Conservation (phyloP, 2,888 invertebrate species). For the Diadromus collaris region DNA sequence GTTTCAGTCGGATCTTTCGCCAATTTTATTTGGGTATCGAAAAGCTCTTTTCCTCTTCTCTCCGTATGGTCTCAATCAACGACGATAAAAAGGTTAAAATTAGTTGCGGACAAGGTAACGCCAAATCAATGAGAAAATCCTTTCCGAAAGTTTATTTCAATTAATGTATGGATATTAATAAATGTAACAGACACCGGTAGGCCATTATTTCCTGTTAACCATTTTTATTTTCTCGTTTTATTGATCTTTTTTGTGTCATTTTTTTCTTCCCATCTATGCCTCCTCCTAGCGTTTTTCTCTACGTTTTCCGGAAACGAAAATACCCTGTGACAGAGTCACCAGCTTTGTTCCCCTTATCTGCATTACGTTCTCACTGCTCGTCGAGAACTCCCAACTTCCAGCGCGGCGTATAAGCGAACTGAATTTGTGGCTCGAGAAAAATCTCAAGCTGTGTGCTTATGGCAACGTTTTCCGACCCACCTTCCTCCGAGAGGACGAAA, state of each 20-base stretch:
- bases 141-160: conserved; percentile 8
- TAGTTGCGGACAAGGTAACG: neutral
- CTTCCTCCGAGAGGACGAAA: neutral
- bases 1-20: too few species aligned
- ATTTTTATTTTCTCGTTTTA: conserved; percentile 15
- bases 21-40: too few species aligned
- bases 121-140: too few species aligned
- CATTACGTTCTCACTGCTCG: conserved; percentile 34
- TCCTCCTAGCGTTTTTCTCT: conserved; percentile 43
- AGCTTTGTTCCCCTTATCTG: conserved; percentile 44
- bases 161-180: conserved; percentile 21
- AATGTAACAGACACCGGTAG: conserved; percentile 42
- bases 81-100: neutral
- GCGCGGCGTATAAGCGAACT: conserved; percentile 48
- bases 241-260: conserved; percentile 11
- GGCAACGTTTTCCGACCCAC: conserved; percentile 18
- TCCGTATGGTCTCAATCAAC: too few species aligned
- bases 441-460: conserved; percentile 47
- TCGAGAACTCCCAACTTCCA: conserved; percentile 19
- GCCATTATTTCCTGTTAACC: conserved; percentile 27
- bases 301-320: conserved; percentile 29
- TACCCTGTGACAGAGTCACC: conserved; percentile 56
- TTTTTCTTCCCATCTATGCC: conserved; percentile 37
- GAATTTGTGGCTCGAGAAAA: conserved; percentile 46
- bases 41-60: too few species aligned